A percentile compares a stretch with the other conserved stretches of the same genome.
phyloP scores from a whole-genome alignment of 1,140 invertebrate genomes.

The Eupeodes corollae region DNA sequence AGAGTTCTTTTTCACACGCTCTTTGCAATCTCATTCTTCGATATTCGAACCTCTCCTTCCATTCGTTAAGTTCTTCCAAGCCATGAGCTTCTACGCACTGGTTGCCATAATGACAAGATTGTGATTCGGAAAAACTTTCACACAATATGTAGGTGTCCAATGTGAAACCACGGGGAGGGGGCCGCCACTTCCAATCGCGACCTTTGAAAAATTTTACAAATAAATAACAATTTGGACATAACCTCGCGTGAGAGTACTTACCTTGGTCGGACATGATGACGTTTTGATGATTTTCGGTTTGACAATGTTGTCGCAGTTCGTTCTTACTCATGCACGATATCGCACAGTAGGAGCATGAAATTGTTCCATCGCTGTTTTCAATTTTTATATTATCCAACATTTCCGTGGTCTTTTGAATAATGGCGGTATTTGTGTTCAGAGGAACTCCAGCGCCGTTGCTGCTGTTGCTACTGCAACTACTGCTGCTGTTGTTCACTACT shows the following conservation, averaged over 20 bases:
- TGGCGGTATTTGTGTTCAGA: conserved; percentile 11
- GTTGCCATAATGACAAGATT: conserved; percentile 52
- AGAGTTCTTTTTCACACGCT: conserved; percentile 54
- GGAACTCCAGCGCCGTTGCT: conserved; percentile 26
- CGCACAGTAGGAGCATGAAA: conserved; percentile 46
- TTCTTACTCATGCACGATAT: conserved; percentile 45
- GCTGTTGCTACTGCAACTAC: conserved; percentile 16
- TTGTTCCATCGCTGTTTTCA: conserved; percentile 12
- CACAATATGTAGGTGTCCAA: conserved; percentile 47
- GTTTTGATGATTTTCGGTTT: conserved; percentile 53
- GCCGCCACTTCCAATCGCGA: conserved; percentile 56
- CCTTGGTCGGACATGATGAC: conserved; percentile 60
- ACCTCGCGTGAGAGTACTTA: conserved; percentile 15
- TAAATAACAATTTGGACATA: neutral
- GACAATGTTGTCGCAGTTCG: conserved; percentile 52
- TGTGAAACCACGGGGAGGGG: conserved; percentile 53
- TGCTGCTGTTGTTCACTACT: conserved; percentile 11
- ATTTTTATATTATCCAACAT: conserved; percentile 27
- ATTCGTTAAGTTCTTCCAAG: conserved; percentile 58
- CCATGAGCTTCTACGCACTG: conserved; percentile 69
- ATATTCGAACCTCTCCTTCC: conserved; percentile 61
- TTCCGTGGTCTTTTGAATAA: conserved; percentile 23
- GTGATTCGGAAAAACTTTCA: conserved; percentile 41
- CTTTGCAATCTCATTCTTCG: conserved; percentile 50
- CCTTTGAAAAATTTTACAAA: conserved; percentile 19